These are phyloP conservation scores for Ophion costatus DNA, from an alignment of 2,888 invertebrate genomes.

Conservation along the genomic window DNA sequence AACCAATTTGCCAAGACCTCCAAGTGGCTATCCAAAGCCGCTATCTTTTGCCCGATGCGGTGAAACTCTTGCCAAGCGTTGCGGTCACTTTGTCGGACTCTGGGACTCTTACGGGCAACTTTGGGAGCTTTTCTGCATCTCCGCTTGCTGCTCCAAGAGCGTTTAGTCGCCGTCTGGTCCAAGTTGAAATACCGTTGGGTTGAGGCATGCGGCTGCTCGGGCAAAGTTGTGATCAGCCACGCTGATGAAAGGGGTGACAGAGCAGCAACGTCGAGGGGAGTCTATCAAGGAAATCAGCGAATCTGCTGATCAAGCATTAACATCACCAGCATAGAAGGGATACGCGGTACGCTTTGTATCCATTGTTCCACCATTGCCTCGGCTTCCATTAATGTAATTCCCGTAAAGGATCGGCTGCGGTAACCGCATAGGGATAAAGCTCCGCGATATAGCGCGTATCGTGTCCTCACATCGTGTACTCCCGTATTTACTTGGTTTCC, in stretches of 20 bases:
- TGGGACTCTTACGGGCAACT: neutral
- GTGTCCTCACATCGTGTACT: conserved; percentile 22
- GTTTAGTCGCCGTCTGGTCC: neutral
- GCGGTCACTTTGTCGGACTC: neutral
- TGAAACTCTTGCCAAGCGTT: neutral
- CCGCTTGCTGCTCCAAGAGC: too few species aligned
- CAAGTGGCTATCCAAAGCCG: neutral
- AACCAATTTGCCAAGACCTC: neutral
- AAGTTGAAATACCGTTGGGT: neutral
- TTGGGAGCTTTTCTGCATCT: neutral
- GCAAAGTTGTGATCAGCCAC: neutral
- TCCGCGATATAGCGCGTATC: conserved; percentile 63
- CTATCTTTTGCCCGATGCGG: neutral
- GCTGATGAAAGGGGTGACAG: neutral
- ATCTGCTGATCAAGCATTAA: neutral
- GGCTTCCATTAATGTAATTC: conserved; percentile 79
- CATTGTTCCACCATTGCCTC: conserved; percentile 76
- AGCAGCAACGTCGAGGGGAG: neutral
- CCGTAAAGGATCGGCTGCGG: conserved; percentile 67
- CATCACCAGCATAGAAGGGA: neutral
- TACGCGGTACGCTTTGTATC: conserved; percentile 55
- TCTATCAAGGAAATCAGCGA: neutral
- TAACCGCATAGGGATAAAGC: conserved; percentile 29
- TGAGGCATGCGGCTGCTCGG: neutral
- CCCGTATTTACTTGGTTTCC: conserved; percentile 78